Conservation (phyloP, 2,888 invertebrate genomes). For the Leptopilina drosophilae region DNA sequence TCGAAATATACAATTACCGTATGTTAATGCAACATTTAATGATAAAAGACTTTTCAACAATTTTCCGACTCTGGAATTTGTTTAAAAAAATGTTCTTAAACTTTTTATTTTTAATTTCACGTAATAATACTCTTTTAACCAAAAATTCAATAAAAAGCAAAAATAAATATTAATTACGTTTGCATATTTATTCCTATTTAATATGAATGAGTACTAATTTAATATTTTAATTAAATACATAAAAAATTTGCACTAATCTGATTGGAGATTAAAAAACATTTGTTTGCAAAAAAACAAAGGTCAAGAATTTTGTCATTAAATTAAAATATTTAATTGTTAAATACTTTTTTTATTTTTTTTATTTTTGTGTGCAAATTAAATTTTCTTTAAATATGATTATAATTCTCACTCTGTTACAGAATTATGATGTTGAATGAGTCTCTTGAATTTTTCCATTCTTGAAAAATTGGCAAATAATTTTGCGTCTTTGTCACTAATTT, state of each 20-base stretch:
- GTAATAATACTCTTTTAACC: too few species aligned
- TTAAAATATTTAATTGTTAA: too few species aligned
- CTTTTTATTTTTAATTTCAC: not conserved
- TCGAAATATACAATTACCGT: conserved; percentile 58
- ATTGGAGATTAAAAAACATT: too few species aligned
- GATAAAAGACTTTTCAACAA: conserved; percentile 55
- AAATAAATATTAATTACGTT: too few species aligned
- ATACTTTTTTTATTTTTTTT: too few species aligned
- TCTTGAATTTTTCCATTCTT: conserved; percentile 44
- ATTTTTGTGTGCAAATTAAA: conserved; percentile 43
- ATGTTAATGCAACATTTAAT: conserved; percentile 57
- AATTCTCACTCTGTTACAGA: conserved; percentile 54
- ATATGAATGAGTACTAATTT: too few species aligned
- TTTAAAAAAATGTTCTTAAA: not conserved
- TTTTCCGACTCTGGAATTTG: not conserved
- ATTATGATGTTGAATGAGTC: conserved; percentile 52
- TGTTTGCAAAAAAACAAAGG: too few species aligned
- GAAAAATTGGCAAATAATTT: not conserved
- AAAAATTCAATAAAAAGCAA: too few species aligned
- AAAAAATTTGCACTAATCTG: too few species aligned
- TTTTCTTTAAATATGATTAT: not conserved
- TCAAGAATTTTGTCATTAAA: too few species aligned
- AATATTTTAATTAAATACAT: too few species aligned
- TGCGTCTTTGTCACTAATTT: not conserved
- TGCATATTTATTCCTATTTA: too few species aligned